A percentile compares a stretch with the other conserved stretches of the same genome.
Evolutionary conservation across 2,113 vertebrate genomes (phyloP).

Genomic region (Hystrix brachyura): DNA sequence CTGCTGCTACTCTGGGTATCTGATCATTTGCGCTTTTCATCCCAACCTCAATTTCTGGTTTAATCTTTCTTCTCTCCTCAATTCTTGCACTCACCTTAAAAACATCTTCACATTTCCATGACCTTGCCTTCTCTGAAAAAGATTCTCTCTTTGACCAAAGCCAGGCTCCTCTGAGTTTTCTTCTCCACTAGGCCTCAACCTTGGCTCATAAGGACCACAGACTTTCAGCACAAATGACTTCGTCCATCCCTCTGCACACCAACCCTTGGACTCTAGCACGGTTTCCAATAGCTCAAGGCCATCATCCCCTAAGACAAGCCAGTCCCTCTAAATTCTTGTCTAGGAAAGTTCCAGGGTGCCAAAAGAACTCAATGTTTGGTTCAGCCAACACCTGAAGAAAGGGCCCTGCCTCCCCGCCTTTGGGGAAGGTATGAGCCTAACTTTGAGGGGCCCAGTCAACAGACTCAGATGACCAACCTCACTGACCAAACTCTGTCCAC

Average conservation of each 20-base stretch:
- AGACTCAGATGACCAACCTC: not conserved
- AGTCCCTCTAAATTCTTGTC: not conserved
- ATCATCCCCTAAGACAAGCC: not conserved
- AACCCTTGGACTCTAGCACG: not conserved
- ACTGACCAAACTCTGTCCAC: not conserved
- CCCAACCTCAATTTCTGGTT: not conserved
- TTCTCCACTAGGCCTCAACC: not conserved
- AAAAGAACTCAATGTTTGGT: not conserved
- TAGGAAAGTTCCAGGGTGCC: not conserved
- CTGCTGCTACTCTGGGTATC: not conserved
- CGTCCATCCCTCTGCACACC: fast-evolving
- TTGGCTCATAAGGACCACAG: not conserved
- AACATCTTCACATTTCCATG: not conserved
- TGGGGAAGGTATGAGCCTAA: not conserved
- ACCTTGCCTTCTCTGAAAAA: not conserved
- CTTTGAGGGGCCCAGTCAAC: not conserved
- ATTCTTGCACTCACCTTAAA: not conserved
- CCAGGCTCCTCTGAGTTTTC: not conserved
- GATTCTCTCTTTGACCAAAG: not conserved
- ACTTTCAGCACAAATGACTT: not conserved
- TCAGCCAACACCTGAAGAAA: not conserved
- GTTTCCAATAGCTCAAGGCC: not conserved
- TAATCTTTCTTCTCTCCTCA: not conserved
- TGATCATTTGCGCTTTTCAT: not conserved
- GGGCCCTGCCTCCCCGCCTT: not conserved